Base-by-base conservation (phyloP, 2,113 vertebrate genomes). In the Aphyosemion australe region DNA sequence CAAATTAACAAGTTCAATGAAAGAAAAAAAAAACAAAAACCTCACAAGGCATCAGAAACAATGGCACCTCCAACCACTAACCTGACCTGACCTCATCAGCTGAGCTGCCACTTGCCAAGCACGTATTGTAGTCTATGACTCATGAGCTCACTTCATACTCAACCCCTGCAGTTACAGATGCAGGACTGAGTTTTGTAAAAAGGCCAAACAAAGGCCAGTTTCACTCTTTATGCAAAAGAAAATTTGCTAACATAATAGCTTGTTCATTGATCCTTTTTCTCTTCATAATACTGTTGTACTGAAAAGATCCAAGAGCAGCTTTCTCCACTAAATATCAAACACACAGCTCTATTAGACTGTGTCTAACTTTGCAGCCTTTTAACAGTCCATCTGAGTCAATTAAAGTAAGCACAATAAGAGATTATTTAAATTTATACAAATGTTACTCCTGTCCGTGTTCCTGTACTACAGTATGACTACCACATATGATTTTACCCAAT, bases 141-240 rank as follows among this genome's bases (percentile, higher is more conserved):
- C 58, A 39, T 73, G 50, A 1, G 18, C 52, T 55, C 62, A 39
- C 58, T 56, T 60, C 39, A 69, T n/a, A 42, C 16, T 18, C n/a
- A 6, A 43, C 57, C 34, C 66, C 74, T 61, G 70, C 6, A 6
- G 69, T 54, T 72, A 70, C 53, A 51, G 49, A 69, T 62, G 50
- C 43, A 72, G 68, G 26, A 61, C 51, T 45, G 37, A 13, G 6
- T 47, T 54, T 54, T 39, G 34, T 13, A 50, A 14, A 47, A 74
- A 80, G 73, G 76, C 63, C 72, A 67, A 62, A 71, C 42, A 71
- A 79, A 72, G 67, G 63, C 61, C 73, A 69, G 15, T 45, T 58
- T 45, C 47, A 42, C 41, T 21, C 56, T 54, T 68, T 10, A 8
- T 52, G 49, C 52, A 20, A 54, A 42, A 42, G 41, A 11, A 42